These are phyloP conservation scores for Tapirus terrestris DNA, from an alignment of 2,113 vertebrate genomes.

Conservation along the genomic window DNA sequence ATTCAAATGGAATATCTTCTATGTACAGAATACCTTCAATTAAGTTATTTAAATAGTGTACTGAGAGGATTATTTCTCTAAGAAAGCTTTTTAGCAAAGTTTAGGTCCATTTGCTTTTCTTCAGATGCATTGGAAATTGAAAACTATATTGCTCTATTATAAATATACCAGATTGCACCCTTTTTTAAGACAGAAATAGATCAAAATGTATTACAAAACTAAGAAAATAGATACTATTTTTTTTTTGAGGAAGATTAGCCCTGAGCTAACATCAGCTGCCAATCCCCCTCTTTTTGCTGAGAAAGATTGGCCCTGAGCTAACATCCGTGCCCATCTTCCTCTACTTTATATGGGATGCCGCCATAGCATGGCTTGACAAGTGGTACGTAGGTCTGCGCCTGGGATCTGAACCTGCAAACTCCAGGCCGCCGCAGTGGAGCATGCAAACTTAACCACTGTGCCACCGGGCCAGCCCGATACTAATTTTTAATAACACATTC, in stretches of 20 bases:
- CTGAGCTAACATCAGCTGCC: too few species aligned
- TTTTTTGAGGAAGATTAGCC: too few species aligned
- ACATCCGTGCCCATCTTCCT: too few species aligned
- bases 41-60: conserved; percentile 52
- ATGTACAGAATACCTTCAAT: not conserved
- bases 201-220: not conserved
- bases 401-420: too few species aligned
- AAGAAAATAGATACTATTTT: not conserved
- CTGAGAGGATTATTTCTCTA: conserved; percentile 41
- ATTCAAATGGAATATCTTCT: not conserved
- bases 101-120: conserved; percentile 41
- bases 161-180: not conserved
- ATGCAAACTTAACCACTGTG: too few species aligned
- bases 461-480: not conserved
- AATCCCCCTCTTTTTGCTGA: too few species aligned
- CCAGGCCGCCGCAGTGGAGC: too few species aligned
- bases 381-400: too few species aligned
- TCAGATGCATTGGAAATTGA: not conserved
- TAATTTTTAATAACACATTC: not conserved
- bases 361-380: too few species aligned
- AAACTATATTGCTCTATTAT: not conserved
- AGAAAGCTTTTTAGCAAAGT: conserved; percentile 27
- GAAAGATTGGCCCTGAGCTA: too few species aligned
- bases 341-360: too few species aligned
- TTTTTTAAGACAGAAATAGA: not conserved